phyloP scores from a whole-genome alignment of 2,797 vertebrate species.

The Notolepis coatsorum region DNA sequence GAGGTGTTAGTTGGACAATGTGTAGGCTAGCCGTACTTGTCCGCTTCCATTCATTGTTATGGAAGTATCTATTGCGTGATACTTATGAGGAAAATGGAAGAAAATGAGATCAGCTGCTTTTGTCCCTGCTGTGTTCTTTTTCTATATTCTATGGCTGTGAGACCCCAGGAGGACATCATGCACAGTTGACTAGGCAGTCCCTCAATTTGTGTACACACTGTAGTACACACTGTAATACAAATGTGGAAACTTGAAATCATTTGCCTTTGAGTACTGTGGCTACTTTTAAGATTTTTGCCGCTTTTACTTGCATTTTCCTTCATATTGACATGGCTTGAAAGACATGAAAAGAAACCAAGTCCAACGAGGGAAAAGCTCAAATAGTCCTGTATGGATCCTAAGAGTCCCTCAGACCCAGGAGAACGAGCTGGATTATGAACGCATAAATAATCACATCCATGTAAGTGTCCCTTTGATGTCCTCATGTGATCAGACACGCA shows the following conservation, averaged over 20 bases:
- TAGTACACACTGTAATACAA: no score
- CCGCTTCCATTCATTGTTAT: no score
- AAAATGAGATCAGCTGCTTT: no score
- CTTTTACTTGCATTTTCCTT: background rate
- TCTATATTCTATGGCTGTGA: no score
- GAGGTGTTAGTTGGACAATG: no score
- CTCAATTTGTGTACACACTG: no score
- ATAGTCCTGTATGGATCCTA: slow-evolving; percentile 12
- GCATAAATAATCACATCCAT: slow-evolving; percentile 54
- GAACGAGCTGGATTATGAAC: slow-evolving; percentile 43
- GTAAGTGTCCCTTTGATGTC: slow-evolving; percentile 66
- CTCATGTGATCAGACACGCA: slow-evolving; percentile 69
- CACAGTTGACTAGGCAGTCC: no score
- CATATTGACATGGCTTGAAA: background rate
- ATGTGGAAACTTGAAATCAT: background rate
- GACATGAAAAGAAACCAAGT: slow-evolving; percentile 22
- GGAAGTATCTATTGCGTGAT: no score
- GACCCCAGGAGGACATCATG: no score
- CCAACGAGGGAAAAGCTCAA: slow-evolving; percentile 10
- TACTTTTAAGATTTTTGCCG: background rate
- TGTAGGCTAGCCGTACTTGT: no score
- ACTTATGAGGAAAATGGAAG: no score
- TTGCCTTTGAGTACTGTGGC: background rate
- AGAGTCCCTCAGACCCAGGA: slow-evolving; percentile 41
- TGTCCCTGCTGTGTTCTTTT: no score